A percentile compares a stretch with the other conserved stretches of the same genome.
phyloP scores from a whole-genome alignment of 2,888 invertebrate genomes.

The Troides aeacus region DNA sequence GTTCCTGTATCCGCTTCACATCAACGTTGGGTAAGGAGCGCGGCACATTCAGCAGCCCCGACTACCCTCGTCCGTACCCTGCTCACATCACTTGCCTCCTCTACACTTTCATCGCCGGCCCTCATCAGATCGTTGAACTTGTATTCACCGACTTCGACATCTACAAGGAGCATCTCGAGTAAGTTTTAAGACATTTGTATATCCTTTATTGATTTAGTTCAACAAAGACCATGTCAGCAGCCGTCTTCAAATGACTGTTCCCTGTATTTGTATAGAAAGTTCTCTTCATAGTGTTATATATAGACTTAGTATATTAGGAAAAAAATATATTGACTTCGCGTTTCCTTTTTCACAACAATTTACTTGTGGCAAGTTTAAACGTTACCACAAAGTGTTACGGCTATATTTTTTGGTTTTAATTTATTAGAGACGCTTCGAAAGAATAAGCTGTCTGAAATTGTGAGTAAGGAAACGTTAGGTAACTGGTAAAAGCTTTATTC shows the following conservation, averaged over 20 bases:
- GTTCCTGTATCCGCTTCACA: conserved; percentile 90
- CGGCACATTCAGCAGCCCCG: conserved; percentile 91
- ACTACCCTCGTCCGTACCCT: conserved; percentile 89
- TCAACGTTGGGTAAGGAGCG: conserved; percentile 88
- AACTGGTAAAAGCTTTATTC: background rate
- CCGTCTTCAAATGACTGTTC: background rate
- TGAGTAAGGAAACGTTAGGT: background rate
- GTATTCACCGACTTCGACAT: conserved; percentile 90
- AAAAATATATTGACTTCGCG: too few species aligned
- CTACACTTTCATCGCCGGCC: conserved; percentile 90
- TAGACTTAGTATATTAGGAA: too few species aligned
- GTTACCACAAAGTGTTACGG: too few species aligned
- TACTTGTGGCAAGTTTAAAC: too few species aligned
- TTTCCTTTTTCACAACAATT: too few species aligned
- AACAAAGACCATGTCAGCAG: background rate
- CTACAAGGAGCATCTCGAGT: conserved; percentile 84
- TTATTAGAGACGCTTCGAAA: too few species aligned
- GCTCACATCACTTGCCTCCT: conserved; percentile 89
- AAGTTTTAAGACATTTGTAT: conserved; percentile 64
- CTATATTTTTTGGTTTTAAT: too few species aligned
- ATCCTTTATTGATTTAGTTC: background rate
- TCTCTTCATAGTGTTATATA: background rate
- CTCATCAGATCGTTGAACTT: conserved; percentile 90
- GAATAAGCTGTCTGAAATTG: too few species aligned
- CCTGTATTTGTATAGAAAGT: background rate